phyloP scores from a whole-genome alignment of 2,888 invertebrate species.

The Epistrophella euchroma region DNA sequence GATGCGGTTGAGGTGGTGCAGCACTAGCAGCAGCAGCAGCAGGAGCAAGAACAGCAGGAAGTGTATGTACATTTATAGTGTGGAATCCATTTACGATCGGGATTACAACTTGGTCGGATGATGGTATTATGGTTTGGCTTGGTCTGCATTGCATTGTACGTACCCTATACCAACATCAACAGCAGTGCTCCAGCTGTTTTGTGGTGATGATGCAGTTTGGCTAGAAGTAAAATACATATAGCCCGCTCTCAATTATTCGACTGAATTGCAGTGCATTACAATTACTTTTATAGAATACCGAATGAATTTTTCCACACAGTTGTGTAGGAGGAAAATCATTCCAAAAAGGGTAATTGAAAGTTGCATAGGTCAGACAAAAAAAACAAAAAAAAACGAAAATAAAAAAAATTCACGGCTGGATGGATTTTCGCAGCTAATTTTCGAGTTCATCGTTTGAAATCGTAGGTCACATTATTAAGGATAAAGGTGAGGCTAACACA shows the following conservation, averaged over 20 bases:
- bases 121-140: slow-evolving; percentile 28
- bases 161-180: background rate
- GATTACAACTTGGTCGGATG: slow-evolving; percentile 61
- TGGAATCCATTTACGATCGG: slow-evolving; percentile 59
- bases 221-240: slow-evolving; percentile 52
- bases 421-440: slow-evolving; percentile 38
- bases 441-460: slow-evolving; percentile 32
- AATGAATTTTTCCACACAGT: slow-evolving; percentile 45
- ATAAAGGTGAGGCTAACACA: slow-evolving; percentile 2
- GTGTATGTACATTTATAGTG: background rate
- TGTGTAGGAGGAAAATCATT: slow-evolving; percentile 19
- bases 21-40: background rate
- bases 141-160: slow-evolving; percentile 11
- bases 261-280: slow-evolving; percentile 56
- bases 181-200: slow-evolving; percentile 19
- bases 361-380: slow-evolving; percentile 26
- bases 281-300: slow-evolving; percentile 50
- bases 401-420: slow-evolving; percentile 14
- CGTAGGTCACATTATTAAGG: slow-evolving; percentile 1
- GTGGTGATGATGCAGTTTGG: slow-evolving; percentile 59
- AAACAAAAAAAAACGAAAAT: background rate
- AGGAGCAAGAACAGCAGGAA: background rate
- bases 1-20: slow-evolving; percentile 11
- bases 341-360: slow-evolving; percentile 46
- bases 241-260: slow-evolving; percentile 57